phyloP scores from a whole-genome alignment of 2,113 vertebrate species.

The Dascyllus trimaculatus region DNA sequence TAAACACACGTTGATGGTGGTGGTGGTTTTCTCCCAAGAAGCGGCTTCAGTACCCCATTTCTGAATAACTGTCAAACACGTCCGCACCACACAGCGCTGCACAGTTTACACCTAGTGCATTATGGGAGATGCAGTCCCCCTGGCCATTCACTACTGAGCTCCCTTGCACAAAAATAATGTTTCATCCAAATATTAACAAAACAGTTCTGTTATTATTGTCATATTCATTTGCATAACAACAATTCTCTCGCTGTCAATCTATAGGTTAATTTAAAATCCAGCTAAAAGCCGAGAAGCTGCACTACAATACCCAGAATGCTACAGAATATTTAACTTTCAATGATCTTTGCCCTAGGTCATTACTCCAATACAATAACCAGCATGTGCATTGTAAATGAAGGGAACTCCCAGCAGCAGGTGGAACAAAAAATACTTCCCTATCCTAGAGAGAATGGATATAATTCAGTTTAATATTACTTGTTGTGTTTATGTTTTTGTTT shows the following conservation, averaged over 20 bases:
- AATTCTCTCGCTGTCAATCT: rapidly evolving
- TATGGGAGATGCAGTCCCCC: slow-evolving; percentile 60
- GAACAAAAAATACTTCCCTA: no score
- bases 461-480: no score
- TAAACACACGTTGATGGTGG: rapidly evolving
- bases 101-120: slow-evolving; percentile 15
- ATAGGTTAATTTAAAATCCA: rapidly evolving
- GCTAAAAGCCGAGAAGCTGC: rapidly evolving
- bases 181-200: rapidly evolving
- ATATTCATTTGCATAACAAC: not conserved
- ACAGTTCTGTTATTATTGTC: rapidly evolving
- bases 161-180: not conserved
- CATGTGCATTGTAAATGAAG: not conserved
- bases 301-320: slow-evolving; percentile 62
- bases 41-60: slow-evolving; percentile 79
- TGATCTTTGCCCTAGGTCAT: slow-evolving; percentile 21
- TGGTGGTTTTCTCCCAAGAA: not conserved
- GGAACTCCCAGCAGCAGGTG: no score
- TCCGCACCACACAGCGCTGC: slow-evolving; percentile 50
- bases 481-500: no score
- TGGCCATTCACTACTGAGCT: rapidly evolving
- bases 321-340: not conserved
- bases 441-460: no score
- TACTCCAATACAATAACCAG: not conserved
- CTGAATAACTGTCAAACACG: slow-evolving; percentile 73